These are phyloP conservation scores for Frankliniella fusca DNA, from an alignment of 2,888 invertebrate species.

Conservation along the genomic window DNA sequence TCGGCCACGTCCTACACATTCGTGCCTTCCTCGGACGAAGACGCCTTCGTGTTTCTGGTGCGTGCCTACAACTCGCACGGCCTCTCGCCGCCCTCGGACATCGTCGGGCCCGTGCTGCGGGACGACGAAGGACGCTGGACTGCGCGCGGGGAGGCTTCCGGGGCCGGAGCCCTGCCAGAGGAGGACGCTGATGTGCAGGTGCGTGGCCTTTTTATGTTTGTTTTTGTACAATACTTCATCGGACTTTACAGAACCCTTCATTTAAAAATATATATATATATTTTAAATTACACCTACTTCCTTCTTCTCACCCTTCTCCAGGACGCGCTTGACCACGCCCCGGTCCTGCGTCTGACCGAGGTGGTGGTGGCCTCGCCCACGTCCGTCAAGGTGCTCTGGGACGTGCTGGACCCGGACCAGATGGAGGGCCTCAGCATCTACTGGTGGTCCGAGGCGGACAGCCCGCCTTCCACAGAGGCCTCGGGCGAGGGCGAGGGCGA, in stretches of 20 bases:
- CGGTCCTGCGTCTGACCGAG: not conserved
- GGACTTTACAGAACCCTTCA: too few species aligned
- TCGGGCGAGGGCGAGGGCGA: not conserved
- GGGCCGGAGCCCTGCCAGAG: not conserved
- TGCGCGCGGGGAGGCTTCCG: not conserved
- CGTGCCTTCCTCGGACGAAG: not conserved
- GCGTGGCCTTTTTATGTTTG: not conserved
- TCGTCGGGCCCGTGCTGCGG: not conserved
- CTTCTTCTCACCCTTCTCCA: not conserved
- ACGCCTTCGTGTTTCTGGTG: not conserved
- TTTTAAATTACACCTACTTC: not conserved
- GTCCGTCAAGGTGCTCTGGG: constrained; percentile 2
- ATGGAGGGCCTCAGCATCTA: constrained; percentile 16
- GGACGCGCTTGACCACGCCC: constrained; percentile 11
- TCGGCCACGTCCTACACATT: not conserved
- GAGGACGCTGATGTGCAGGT: constrained; percentile 15
- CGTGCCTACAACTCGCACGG: not conserved
- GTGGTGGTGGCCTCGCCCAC: constrained; percentile 18
- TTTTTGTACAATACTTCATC: too few species aligned
- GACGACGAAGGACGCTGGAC: not conserved
- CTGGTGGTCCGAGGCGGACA: not conserved
- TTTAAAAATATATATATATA: too few species aligned
- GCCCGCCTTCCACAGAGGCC: not conserved
- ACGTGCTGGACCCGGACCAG: constrained; percentile 21
- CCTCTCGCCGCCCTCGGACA: not conserved